Evolutionary conservation across 2,797 vertebrate genomes (phyloP), one percentile per base, ranked within the genome.

Genomic region (Xenopus petersii): DNA sequence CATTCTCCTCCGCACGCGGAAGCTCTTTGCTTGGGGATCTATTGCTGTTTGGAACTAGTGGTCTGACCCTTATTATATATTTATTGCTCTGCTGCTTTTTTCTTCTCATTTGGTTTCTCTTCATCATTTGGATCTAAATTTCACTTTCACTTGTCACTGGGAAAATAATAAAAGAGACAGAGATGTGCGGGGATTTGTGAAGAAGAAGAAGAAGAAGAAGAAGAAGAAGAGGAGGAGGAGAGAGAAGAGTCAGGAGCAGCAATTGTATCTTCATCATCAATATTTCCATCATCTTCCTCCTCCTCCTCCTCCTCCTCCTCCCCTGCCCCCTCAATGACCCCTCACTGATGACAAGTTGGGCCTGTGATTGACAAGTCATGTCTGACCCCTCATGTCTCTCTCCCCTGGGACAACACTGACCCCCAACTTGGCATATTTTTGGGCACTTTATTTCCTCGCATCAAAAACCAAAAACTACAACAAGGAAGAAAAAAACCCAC

Each of bases 311-410:
- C 95, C 94, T 98, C 96, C 21, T 21, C 21, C 21, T 98, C 96
- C 95, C 96, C 96, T 93, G 93, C 93, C 92, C 94, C 94, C 95
- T n/a, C 21, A 21, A 21, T 21, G 21, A 96, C 97, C 96, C 95
- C 95, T 98, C 97, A 98, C 96, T 98, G 94, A 96, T 98, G 95
- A 98, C 96, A 98, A 96, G 94, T 96, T 92, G 94, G 94, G 95
- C 94, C 95, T 96, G 94, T 98, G 97, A 99, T 98, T 98, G 96
- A 98, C 96, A 99, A 97, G 96, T 97, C 97, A 98, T 97, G 96
- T 96, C 95, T 97, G 94, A 93, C 95, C 95, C 97, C 96, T 97
- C 92, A 95, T 94, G 96, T 96, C 94, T 94, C 94, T 94, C 96
- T 95, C 94, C 96, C 94, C 96, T 93, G 96, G 95, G 95, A 93